Base-by-base conservation (phyloP, 2,888 invertebrate species). In the Eristalis arbustorum region DNA sequence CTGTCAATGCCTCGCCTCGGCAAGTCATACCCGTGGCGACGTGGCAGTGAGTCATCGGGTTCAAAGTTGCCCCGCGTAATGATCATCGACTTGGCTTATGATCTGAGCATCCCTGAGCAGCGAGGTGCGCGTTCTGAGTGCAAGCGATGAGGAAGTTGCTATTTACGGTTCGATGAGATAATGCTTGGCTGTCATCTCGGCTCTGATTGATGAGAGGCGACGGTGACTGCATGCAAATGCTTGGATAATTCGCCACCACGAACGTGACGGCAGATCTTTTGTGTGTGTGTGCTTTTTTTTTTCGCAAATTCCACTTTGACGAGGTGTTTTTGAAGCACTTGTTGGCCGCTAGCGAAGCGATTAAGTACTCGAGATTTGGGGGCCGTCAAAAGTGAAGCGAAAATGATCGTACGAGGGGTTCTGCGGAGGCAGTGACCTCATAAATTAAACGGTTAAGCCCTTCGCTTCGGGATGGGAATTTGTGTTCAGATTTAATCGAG, bases 61-160 rank as follows among this genome's bases (percentile, higher is more conserved):
- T 28, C 25, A 59, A 23, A 59, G 25, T 59, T 25, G 11, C 59
- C 59, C 3, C 25, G 23, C 31, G 8, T 31, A 31, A 67, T 25
- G 64, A 73, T 81, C 68, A 71, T 23, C 72, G 23, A 73, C 23
- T 76, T 80, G 84, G 73, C 72, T 80, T 84, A 73, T 77, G 77
- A 78, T 74, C 69, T 73, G 31, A 67, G 62, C 40, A 71, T 56
- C 40, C 69, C 63, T 31, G 56, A 71, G 78, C n/a, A 34, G 57
- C 28, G 49, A 25, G 37, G 31, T 71, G 71, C 61, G 56, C 14
- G 14, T 34, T 64, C 72, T 78, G 78, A 71, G 56, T 68, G 22
- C 49, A 62, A 62, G 25, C 61, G 49, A 84, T 77, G 84, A 85
- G 84, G 84, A 81, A 85, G 84, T 64, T 68, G 23, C 85, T 85